Conservation (phyloP, 2,888 invertebrate species). For the Elaeidobius kamerunicus region DNA sequence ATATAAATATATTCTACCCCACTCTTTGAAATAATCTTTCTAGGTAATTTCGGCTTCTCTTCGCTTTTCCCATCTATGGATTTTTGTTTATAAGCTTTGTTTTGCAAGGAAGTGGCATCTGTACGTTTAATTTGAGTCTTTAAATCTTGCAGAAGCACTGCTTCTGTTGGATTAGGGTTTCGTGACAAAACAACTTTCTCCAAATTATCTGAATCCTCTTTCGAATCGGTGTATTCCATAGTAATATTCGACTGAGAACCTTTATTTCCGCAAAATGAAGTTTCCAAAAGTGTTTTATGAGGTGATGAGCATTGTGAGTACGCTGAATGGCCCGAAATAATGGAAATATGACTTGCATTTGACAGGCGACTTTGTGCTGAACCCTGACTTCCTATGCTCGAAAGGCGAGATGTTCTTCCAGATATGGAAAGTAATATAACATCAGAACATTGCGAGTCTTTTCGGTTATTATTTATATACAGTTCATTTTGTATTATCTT, state of each 20-base stretch:
- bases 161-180: conserved; percentile 63
- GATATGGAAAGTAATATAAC: conserved; percentile 70
- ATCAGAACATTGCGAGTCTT: conserved; percentile 63
- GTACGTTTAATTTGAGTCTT: not conserved
- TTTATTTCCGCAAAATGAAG: conserved; percentile 86
- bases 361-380: conserved; percentile 49
- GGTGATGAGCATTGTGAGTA: conserved; percentile 78
- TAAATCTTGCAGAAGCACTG: conserved; percentile 62
- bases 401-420: conserved; percentile 77
- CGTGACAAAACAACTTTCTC: conserved; percentile 57
- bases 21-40: conserved; percentile 45
- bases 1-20: conserved; percentile 51
- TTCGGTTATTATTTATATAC: conserved; percentile 36
- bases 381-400: conserved; percentile 79
- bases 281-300: conserved; percentile 87
- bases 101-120: not conserved
- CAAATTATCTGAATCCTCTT: conserved; percentile 51
- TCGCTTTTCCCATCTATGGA: conserved; percentile 27
- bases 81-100: conserved; percentile 4
- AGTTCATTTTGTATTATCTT: too few relatives aligned
- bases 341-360: conserved; percentile 57
- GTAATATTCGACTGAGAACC: conserved; percentile 48
- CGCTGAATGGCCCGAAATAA: conserved; percentile 55
- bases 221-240: conserved; percentile 42
- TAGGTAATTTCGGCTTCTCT: conserved; percentile 40